Base-by-base conservation (phyloP, 2,113 vertebrate species). In the Hippolais icterina region DNA sequence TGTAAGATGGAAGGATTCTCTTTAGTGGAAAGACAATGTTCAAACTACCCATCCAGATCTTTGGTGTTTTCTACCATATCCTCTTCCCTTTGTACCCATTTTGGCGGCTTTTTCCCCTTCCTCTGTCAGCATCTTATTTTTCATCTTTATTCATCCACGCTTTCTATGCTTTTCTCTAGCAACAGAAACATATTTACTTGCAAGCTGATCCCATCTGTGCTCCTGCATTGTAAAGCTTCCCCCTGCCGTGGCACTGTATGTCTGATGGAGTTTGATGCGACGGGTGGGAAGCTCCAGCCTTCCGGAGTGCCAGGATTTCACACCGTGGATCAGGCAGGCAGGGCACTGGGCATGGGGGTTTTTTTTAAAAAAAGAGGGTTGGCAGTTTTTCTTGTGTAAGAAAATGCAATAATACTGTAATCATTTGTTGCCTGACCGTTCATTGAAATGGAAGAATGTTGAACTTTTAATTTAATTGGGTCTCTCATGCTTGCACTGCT, bases 201-300 rank as follows among this genome's bases (percentile, higher is more conserved):
- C 89, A 94, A 70, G 89, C 96, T 96, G 88, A 94, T 95, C 88
- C 96, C 96, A 96, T 97, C 96, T 97, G 96, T 93, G 96, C 92
- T 94, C 76, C 92, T 2, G 72, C 15, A 2, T 35, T 56, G 85
- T 50, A 25, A 77, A 74, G 84, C 92, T 94, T 97, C 76, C 92
- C 93, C 93, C 94, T 12, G 75, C 94, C 57, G 85, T 83, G 96
- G 90, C 96, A 37, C 86, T 78, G 88, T 88, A 8, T 5, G 85
- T 86, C 90, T 94, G 90, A 74, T 92, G 53, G 63, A 11, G 76
- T 52, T 93, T 75, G 10, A 1, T 90, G 39, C 4, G 1, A 42
- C 3, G 33, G 83, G 15, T 41, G 23, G 72, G 90, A 92, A 91
- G 93, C 80, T 95, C 77, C 93, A 57, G 42, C 60, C 65, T 86